phyloP scores from a whole-genome alignment of 2,797 vertebrate species.

The Strix occidentalis region DNA sequence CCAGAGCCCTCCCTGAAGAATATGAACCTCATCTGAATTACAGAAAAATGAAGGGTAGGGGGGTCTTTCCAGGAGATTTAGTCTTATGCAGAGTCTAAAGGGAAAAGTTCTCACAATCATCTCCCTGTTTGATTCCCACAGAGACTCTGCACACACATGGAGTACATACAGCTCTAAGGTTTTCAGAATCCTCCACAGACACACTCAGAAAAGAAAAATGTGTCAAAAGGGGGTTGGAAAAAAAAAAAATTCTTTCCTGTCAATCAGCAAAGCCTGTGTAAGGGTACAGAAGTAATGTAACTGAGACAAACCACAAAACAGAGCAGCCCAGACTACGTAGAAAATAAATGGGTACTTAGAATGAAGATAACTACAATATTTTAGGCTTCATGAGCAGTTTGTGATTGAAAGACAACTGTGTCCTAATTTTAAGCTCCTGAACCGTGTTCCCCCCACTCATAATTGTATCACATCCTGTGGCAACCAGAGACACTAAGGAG shows the following conservation, averaged over 20 bases:
- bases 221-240: neutral
- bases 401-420: neutral
- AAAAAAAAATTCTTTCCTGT: neutral
- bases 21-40: neutral
- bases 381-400: neutral
- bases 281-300: neutral
- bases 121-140: neutral
- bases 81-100: neutral
- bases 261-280: neutral
- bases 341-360: neutral
- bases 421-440: neutral
- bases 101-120: neutral
- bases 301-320: neutral
- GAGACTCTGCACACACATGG: neutral
- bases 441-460: neutral
- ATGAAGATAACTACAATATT: neutral
- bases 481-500: neutral
- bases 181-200: neutral
- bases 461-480: neutral
- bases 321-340: neutral
- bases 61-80: neutral
- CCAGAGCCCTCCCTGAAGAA: neutral
- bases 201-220: neutral
- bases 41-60: neutral
- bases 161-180: neutral